A percentile compares a stretch with the other conserved stretches of the same genome.
These are phyloP conservation scores for Buceros bicornis DNA, from an alignment of 2,797 vertebrate species.

Conservation along the genomic window DNA sequence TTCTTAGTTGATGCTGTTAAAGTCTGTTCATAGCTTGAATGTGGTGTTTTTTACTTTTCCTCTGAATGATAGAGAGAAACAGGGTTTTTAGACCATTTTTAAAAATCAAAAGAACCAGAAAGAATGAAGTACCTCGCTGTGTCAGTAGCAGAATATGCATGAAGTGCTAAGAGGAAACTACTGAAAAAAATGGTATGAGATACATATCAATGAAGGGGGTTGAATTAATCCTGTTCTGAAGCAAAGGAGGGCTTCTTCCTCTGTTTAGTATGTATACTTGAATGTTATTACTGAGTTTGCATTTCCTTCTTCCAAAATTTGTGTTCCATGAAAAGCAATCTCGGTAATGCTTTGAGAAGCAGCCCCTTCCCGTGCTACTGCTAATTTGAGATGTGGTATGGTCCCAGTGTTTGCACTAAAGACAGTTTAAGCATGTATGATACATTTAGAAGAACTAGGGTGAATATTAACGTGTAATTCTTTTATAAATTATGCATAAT, in stretches of 20 bases:
- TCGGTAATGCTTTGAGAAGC: not conserved
- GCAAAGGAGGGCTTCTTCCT: not conserved
- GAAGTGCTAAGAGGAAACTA: not conserved
- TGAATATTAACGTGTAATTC: not conserved
- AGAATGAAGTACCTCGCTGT: not conserved
- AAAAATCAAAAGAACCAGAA: not conserved
- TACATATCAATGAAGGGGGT: not conserved
- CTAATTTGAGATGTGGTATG: not conserved
- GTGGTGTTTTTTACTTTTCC: not conserved
- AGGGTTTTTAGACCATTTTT: not conserved
- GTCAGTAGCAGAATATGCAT: not conserved
- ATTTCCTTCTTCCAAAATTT: not conserved
- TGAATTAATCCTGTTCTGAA: not conserved
- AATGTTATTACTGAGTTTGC: not conserved
- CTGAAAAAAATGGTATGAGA: not conserved
- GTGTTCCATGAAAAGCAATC: not conserved
- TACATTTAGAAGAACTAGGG: not conserved
- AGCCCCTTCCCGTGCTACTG: not conserved
- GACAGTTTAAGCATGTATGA: not conserved
- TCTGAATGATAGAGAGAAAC: not conserved
- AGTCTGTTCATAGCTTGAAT: not conserved
- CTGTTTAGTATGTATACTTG: not conserved
- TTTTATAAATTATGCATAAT: not conserved
- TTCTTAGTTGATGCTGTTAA: not conserved
- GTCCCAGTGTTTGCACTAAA: not conserved